Conservation (phyloP, 2,888 invertebrate genomes). For the Ellobium chinense region DNA sequence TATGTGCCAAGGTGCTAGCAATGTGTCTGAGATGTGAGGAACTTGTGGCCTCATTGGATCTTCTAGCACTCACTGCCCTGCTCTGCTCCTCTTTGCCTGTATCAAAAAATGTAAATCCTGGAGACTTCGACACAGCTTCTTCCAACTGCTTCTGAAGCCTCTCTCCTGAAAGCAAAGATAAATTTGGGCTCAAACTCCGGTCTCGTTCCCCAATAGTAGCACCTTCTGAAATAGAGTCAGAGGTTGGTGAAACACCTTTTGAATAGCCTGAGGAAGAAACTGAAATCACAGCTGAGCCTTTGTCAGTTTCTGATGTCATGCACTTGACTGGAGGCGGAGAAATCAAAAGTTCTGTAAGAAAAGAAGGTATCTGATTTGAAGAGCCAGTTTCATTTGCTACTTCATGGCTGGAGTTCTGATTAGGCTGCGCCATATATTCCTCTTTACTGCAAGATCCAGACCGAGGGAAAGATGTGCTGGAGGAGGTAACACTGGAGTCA, state of each 20-base stretch:
- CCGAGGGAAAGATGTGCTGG: slow-evolving; percentile 8
- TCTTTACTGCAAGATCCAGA: no score
- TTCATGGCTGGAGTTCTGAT: neutral
- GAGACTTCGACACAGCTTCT: neutral
- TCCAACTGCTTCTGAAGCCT: neutral
- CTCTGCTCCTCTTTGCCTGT: neutral
- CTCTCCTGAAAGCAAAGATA: neutral
- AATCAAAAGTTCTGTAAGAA: slow-evolving; percentile 17
- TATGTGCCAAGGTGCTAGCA: neutral
- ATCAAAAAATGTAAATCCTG: neutral
- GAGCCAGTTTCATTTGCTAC: neutral
- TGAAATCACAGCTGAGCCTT: neutral
- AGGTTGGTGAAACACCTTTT: neutral
- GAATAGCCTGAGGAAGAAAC: neutral
- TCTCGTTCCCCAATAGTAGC: neutral
- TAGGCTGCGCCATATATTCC: neutral
- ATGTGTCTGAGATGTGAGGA: neutral
- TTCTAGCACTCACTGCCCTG: neutral
- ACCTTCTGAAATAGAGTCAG: neutral
- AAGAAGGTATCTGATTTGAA: slow-evolving; percentile 13
- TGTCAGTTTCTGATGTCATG: neutral
- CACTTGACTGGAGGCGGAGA: neutral
- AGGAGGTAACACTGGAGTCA: slow-evolving; percentile 22
- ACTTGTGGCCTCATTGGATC: no score
- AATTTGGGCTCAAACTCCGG: neutral